Conservation (phyloP, 2,113 vertebrate genomes). For the Nyctibius bracteatus region DNA sequence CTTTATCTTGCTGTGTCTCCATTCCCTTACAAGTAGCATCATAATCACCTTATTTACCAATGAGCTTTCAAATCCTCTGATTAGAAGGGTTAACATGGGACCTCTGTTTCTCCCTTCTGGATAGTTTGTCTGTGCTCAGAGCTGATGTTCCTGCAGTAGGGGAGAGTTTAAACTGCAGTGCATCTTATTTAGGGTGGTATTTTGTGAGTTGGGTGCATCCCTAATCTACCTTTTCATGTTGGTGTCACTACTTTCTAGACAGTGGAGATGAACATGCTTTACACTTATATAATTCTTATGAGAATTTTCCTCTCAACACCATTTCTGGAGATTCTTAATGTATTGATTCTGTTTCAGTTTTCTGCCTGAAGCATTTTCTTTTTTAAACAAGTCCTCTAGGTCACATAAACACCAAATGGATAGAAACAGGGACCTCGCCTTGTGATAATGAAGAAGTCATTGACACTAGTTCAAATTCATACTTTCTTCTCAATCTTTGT, state of each 20-base stretch:
- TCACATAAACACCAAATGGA: neutral
- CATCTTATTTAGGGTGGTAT: neutral
- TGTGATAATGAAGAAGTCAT: slow-evolving; percentile 7
- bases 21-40: neutral
- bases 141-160: neutral
- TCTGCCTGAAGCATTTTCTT: neutral
- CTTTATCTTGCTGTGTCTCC: fast-evolving
- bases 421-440: neutral
- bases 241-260: neutral
- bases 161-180: neutral
- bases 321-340: neutral
- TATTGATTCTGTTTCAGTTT: neutral
- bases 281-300: neutral
- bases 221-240: neutral
- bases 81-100: neutral
- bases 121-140: neutral
- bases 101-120: neutral
- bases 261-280: neutral
- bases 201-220: neutral
- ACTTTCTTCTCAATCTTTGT: neutral
- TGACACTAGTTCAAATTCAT: neutral
- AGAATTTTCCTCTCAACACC: neutral
- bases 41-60: neutral
- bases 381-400: neutral
- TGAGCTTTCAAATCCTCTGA: neutral